These are phyloP conservation scores for Macroteleia sp. DNA, from an alignment of 2,888 invertebrate genomes.

Conservation along the genomic window DNA sequence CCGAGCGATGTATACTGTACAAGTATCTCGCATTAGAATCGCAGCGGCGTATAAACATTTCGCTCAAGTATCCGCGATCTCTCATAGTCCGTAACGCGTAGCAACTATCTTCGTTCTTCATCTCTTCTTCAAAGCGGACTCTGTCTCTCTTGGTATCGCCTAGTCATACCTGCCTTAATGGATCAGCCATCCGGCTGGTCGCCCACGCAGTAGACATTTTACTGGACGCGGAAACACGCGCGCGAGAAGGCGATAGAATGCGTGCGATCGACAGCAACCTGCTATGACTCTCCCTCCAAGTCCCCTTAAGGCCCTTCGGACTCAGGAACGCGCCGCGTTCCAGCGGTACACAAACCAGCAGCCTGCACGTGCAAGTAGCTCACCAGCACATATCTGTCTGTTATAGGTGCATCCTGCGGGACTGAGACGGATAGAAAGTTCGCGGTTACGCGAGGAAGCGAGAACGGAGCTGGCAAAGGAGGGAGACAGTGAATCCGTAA, in stretches of 20 bases:
- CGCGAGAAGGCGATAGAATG: constrained; percentile 58
- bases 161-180: constrained; percentile 48
- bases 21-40: constrained; percentile 46
- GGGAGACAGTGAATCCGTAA: constrained; percentile 62
- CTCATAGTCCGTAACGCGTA: constrained; percentile 7
- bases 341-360: constrained; percentile 32
- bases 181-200: constrained; percentile 49
- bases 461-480: constrained; percentile 56
- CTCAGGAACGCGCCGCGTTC: constrained; percentile 32
- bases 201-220: constrained; percentile 55
- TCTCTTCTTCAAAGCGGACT: not conserved
- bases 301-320: constrained; percentile 27
- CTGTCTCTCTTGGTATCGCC: constrained; percentile 8
- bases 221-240: constrained; percentile 57
- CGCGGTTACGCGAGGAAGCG: constrained; percentile 67
- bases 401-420: constrained; percentile 69
- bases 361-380: constrained; percentile 49
- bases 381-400: constrained; percentile 16
- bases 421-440: constrained; percentile 67
- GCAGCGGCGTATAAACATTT: constrained; percentile 30
- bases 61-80: constrained; percentile 19
- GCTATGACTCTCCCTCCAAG: constrained; percentile 33
- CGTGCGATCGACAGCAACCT: constrained; percentile 58
- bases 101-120: constrained; percentile 9
- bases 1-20: constrained; percentile 31